Conservation (phyloP, 2,888 invertebrate species). For the Thelaira solivaga region DNA sequence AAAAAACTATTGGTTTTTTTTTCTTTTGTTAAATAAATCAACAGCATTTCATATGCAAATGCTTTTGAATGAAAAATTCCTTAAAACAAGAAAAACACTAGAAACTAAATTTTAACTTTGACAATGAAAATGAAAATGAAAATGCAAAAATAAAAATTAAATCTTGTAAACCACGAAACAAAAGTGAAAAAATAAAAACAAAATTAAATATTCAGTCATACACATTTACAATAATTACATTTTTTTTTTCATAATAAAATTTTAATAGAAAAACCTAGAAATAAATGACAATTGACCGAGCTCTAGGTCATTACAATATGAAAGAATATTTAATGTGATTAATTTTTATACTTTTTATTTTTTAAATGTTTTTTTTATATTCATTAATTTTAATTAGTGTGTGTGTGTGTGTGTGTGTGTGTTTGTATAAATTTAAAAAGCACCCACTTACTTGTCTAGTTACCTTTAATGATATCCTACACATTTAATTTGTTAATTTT, state of each 20-base stretch:
- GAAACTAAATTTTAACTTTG: slow-evolving; percentile 27
- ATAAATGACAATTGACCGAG: neutral
- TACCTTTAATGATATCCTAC: too few relatives aligned
- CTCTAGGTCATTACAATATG: slow-evolving; percentile 21
- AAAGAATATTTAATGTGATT: neutral
- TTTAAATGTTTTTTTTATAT: neutral
- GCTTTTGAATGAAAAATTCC: slow-evolving; percentile 30
- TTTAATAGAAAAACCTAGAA: neutral
- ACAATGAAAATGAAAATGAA: slow-evolving; percentile 35
- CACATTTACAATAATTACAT: neutral
- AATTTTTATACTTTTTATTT: too few relatives aligned
- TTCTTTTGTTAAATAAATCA: neutral
- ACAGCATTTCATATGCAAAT: slow-evolving; percentile 15
- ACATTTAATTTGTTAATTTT: neutral
- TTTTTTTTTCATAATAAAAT: neutral
- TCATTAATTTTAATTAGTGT: neutral
- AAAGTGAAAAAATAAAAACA: neutral
- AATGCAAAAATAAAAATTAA: neutral
- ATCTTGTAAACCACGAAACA: slow-evolving; percentile 10
- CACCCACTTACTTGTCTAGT: too few relatives aligned
- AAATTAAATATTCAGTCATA: neutral
- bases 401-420: too few relatives aligned
- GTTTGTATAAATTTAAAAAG: too few relatives aligned
- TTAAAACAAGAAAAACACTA: neutral
- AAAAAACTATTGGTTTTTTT: neutral